phyloP scores from a whole-genome alignment of 2,888 invertebrate species.

The Sympetrum striolatum region DNA sequence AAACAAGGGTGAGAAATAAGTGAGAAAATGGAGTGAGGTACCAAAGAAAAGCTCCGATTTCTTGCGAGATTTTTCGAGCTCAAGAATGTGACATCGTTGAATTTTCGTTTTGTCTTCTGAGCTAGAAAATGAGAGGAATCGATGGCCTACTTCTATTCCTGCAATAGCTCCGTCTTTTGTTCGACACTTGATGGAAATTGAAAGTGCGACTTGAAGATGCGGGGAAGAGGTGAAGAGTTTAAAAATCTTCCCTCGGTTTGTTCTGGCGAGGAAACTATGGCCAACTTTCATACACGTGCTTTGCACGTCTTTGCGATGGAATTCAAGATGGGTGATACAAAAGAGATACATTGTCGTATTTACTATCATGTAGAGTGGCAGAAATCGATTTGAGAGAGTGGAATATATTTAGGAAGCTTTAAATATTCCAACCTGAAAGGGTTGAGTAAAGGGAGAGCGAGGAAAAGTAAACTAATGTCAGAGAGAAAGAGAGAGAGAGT shows the following conservation, averaged over 20 bases:
- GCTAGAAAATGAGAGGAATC: background rate
- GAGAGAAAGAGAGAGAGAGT: too few relatives aligned
- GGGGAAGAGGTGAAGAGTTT: background rate
- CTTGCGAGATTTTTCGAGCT: background rate
- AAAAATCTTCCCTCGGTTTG: too few relatives aligned
- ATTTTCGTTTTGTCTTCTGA: background rate
- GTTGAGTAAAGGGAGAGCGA: too few relatives aligned
- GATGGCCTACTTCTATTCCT: background rate
- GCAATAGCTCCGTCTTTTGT: background rate
- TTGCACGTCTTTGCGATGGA: background rate
- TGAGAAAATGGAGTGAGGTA: background rate
- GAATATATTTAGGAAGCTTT: too few relatives aligned
- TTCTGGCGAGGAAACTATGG: too few relatives aligned
- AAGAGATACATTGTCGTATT: background rate
- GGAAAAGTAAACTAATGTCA: too few relatives aligned
- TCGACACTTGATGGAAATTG: constrained; percentile 3
- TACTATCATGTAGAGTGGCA: too few relatives aligned
- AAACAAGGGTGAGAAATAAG: background rate
- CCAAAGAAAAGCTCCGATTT: background rate
- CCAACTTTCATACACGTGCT: background rate
- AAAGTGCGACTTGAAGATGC: background rate
- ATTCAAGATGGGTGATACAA: background rate
- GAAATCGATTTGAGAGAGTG: too few relatives aligned
- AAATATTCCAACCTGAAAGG: too few relatives aligned
- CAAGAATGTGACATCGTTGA: background rate